Evolutionary conservation across 2,888 invertebrate species (phyloP), one percentile per base, ranked within the genome.

Genomic region (Globia sparganii): DNA sequence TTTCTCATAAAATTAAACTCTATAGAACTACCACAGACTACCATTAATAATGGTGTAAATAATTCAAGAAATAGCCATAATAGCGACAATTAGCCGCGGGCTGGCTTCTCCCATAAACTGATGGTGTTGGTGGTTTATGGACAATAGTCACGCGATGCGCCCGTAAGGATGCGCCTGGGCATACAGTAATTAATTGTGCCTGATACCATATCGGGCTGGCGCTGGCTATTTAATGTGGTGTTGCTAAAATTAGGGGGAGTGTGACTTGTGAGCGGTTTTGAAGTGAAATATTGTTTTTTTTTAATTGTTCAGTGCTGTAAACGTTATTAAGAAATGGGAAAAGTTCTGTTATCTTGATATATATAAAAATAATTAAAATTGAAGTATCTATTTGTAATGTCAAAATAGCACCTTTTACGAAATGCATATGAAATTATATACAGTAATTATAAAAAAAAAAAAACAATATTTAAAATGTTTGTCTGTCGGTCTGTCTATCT

Each of bases 61-160:
- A 90, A 91, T 89, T 89, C 89, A 87, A 78, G 88, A 84, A 90
- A 88, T 87, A 88, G 87, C 90, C 86, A 88, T 90, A 91, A 92
- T 91, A 90, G 87, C 84, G 86, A 91, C 91, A 92, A 92, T 92
- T 92, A 92, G 91, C 90, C 89, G 86, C 87, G 85, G 88, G 88
- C 87, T 88, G 89, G 87, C 87, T 87, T 86, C 87, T 80, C 86
- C 86, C 80, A 81, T 87, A 85, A 87, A 87, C 80, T 86, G 85
- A 85, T 86, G 85, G 88, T 87, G 85, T 78, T 74, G 72, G 87
- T 90, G 78, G 79, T 91, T 93, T 92, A 93, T 91, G 90, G 83
- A 31, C 72, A 21, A 75, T 69, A 84, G 86, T 83, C 93, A 93
- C 92, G 93, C 93, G 89, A 93, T 91, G 67, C 84, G 87, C 83